Evolutionary conservation across 2,797 vertebrate genomes (phyloP), one percentile per base, ranked within the genome.

Genomic region (Botia almorhae): DNA sequence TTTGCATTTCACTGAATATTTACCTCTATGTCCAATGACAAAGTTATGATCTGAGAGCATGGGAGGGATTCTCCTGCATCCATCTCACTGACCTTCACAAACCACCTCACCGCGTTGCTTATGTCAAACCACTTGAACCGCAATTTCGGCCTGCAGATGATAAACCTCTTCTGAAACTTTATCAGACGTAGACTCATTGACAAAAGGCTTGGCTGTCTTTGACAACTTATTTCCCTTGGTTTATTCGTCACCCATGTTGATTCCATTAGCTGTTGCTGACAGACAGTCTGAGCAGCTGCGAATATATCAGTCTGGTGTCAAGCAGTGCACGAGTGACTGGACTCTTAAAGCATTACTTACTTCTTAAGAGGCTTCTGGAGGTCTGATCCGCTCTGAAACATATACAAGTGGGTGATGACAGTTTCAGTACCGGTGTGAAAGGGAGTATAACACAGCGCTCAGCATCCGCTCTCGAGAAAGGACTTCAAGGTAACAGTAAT

Each of bases 211-310:
- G 36, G 80, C n/a, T 83, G 84, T 85, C 84, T 87, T 88, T 91
- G 91, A 93, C 92, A 92, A 94, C 92, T 92, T 91, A 92, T 92
- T 93, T 92, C 90, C 87, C 63, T 82, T 86, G 90, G 90, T 91
- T 91, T 93, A 93, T 94, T 91, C 83, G 88, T 94, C 93, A 94
- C 86, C 89, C 87, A 85, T 85, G 92, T 92, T 94, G 92, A 94
- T 92, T 94, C 92, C 87, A 93, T 94, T 93, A 93, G 90, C 87
- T 1, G 77, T 83, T 86, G 81, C 87, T 93, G 93, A 92, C 91
- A 92, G 91, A 84, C 39, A 88, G 88, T 86, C 86, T 88, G 87
- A 84, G 83, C 75, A 87, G 87, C 85, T 85, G 90, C 85, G 88
- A 82, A 90, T 89, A 88, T 88, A 93, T 93, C 92, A 88, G 89